Evolutionary conservation across 2,797 vertebrate genomes (phyloP), one percentile per base, ranked within the genome.

Genomic region (Percopsis omiscomaycus): DNA sequence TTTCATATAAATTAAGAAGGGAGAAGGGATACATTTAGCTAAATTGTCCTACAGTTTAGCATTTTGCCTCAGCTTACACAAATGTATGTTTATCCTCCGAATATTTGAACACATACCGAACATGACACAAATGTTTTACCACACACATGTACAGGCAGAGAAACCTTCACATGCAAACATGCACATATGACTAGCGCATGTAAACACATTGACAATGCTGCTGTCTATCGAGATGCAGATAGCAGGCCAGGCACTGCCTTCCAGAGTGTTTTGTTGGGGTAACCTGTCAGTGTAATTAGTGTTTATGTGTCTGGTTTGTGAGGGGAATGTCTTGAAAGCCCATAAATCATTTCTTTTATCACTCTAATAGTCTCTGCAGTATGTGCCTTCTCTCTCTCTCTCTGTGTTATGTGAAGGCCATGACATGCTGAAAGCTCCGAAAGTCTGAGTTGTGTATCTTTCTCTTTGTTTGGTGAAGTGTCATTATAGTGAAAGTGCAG

Each of bases 221-320:
- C 15, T 66, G 28, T 70, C 70, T 62, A 10, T 57, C 28, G 49
- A 44, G 73, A 27, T 62, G 32, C 70, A 69, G 77, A 78, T 78
- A 69, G 58, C 4, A 37, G 32, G 22, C 22, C 67, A 62, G 42
- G 37, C 47, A 61, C 67, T 63, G 66, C 46, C 72, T 76, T 71
- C 64, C 72, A 75, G 57, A 66, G 59, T 55, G 3, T 66, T 80
- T 74, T 13, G 32, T 12, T 48, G 64, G 68, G 59, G 79, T 72
- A 68, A 53, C 74, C 80, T 84, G 79, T 87, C 82, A 73, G 73
- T 75, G 61, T 80, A 82, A 88, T 86, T 79, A 78, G 67, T 77
- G 67, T 81, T 83, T 83, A 80, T 79, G 72, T 78, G 74, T 84
- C 66, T 77, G 50, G 75, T 76, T 73, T 61, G 83, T 85, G 74